Percentiles rank a stretch among this genome's conserved stretches.
Conservation (phyloP, 2,797 vertebrate genomes). For the Vultur gryphus region DNA sequence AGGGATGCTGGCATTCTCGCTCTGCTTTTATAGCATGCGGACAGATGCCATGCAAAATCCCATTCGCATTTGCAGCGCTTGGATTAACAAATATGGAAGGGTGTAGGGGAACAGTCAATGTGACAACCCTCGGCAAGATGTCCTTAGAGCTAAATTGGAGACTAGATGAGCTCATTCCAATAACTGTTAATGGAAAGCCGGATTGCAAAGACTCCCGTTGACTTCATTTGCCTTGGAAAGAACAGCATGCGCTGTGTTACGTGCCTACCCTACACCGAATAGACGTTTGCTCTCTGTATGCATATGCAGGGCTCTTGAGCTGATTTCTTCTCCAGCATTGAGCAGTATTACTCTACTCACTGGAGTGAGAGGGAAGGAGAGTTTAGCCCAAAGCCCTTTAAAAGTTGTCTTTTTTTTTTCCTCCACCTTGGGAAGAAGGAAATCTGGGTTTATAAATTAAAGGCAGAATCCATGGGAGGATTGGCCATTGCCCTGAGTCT, state of each 20-base stretch:
- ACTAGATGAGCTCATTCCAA: slow-evolving; percentile 45
- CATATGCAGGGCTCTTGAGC: rapidly evolving
- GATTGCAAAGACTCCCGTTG: slow-evolving; percentile 12
- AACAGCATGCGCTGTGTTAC: background rate
- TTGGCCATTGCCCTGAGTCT: background rate
- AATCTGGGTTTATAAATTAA: background rate
- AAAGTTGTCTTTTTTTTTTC: background rate
- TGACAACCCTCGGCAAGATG: background rate
- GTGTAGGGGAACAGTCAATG: background rate
- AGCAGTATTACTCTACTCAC: background rate
- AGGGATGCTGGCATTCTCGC: background rate
- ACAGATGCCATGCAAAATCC: slow-evolving; percentile 28
- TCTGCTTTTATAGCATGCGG: background rate
- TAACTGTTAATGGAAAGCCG: slow-evolving; percentile 40
- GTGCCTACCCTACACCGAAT: background rate
- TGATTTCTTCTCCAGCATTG: background rate
- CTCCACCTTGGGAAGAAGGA: background rate
- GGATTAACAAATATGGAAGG: slow-evolving; percentile 54
- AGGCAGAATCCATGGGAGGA: background rate
- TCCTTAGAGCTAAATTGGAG: slow-evolving; percentile 44
- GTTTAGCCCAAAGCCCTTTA: background rate
- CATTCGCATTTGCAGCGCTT: background rate
- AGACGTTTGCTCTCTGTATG: background rate
- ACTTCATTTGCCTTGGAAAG: slow-evolving; percentile 14
- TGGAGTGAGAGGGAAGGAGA: background rate